Evolutionary conservation across 2,113 vertebrate genomes (phyloP).

Genomic region (Pluvianellus socialis): DNA sequence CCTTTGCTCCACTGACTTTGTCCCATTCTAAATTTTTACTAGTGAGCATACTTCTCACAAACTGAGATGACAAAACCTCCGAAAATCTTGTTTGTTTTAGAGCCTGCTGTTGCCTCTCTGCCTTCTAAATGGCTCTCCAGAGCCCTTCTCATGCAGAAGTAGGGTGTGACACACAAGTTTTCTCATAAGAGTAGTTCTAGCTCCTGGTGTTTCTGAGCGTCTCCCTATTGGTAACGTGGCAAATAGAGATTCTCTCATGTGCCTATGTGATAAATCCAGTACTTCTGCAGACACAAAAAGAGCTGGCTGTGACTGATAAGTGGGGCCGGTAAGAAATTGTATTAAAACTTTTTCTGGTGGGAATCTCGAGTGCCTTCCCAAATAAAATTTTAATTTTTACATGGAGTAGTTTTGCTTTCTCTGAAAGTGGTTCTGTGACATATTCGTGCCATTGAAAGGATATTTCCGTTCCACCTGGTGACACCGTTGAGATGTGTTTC

Average conservation of each 20-base stretch:
- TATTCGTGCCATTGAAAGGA: too few species aligned
- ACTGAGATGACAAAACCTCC: background rate
- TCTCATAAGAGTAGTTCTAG: too few species aligned
- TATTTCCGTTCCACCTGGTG: background rate
- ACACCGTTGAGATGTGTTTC: too few species aligned
- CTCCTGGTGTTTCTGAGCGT: background rate
- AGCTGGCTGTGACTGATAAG: background rate
- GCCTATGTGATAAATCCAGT: background rate
- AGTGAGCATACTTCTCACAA: too few species aligned
- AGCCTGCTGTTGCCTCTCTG: too few species aligned
- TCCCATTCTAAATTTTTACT: too few species aligned
- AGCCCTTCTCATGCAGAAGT: fast-evolving
- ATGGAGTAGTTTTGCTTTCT: background rate
- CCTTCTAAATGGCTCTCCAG: fast-evolving
- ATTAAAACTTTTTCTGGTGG: background rate
- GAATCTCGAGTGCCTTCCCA: background rate
- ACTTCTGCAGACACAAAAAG: background rate
- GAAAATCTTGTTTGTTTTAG: fast-evolving
- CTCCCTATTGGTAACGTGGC: too few species aligned
- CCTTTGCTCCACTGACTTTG: too few species aligned
- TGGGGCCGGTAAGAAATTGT: too few species aligned
- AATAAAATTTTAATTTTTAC: background rate
- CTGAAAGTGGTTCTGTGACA: background rate
- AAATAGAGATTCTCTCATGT: background rate
- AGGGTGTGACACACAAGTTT: fast-evolving